Evolutionary conservation across 2,797 vertebrate genomes (phyloP).

Genomic region (Lepus townsendii): DNA sequence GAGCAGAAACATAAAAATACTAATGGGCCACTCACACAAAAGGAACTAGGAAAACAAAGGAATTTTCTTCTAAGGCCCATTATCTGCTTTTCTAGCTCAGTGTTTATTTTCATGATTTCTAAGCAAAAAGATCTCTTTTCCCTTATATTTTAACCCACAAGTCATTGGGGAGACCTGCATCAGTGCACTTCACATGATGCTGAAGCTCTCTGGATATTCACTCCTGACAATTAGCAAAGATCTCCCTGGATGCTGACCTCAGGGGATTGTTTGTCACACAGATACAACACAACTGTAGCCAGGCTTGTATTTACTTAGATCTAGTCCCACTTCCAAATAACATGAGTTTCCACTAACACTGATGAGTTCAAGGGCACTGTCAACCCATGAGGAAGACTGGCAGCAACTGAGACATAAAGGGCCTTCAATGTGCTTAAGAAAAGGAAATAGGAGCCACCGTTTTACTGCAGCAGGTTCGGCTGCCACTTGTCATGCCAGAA

Average conservation of each 20-base stretch:
- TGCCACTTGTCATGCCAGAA: too few relatives aligned
- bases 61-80: background rate
- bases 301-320: background rate
- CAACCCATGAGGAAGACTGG: background rate
- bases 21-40: background rate
- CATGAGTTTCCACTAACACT: background rate
- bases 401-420: background rate
- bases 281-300: background rate
- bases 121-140: background rate
- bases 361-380: background rate
- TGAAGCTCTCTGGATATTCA: background rate
- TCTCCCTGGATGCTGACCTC: background rate
- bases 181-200: background rate
- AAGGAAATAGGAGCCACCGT: too few relatives aligned
- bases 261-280: background rate
- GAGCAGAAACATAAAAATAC: background rate
- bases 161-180: background rate
- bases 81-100: background rate
- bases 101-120: constrained; percentile 12
- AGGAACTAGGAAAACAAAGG: background rate
- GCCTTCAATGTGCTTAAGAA: background rate
- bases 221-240: background rate
- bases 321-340: background rate
- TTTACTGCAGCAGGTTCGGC: too few relatives aligned
- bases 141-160: background rate